Conservation (phyloP, 2,113 vertebrate genomes). For the Leucoraja erinaceus region DNA sequence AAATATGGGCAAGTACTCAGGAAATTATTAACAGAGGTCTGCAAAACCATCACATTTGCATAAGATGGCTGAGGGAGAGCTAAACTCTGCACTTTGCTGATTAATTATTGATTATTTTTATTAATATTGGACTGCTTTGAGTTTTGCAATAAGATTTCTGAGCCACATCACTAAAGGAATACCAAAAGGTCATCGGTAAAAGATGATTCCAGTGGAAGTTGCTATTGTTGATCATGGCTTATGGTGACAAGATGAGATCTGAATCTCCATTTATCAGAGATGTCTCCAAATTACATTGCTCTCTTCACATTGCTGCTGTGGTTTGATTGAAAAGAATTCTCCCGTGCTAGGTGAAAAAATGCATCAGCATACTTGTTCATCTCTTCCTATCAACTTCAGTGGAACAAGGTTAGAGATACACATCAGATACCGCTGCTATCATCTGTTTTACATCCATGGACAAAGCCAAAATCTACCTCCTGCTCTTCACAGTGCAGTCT, state of each 20-base stretch:
- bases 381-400: background rate
- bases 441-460: background rate
- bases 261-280: background rate
- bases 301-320: background rate
- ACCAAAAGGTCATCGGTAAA: background rate
- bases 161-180: background rate
- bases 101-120: constrained; percentile 18
- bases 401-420: background rate
- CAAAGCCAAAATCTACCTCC: background rate
- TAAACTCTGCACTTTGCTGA: background rate
- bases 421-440: background rate
- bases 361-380: background rate
- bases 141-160: background rate
- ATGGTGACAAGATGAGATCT: background rate
- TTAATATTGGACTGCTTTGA: background rate
- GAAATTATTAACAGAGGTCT: background rate
- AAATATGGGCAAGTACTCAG: background rate
- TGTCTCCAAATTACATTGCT: background rate
- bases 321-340: background rate
- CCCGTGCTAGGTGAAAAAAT: background rate
- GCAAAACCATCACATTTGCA: background rate
- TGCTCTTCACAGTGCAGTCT: background rate
- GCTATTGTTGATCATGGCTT: background rate
- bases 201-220: background rate
- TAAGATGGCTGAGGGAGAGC: background rate